Evolutionary conservation across 2,797 vertebrate genomes (phyloP).

Genomic region (Sebastes itinus): DNA sequence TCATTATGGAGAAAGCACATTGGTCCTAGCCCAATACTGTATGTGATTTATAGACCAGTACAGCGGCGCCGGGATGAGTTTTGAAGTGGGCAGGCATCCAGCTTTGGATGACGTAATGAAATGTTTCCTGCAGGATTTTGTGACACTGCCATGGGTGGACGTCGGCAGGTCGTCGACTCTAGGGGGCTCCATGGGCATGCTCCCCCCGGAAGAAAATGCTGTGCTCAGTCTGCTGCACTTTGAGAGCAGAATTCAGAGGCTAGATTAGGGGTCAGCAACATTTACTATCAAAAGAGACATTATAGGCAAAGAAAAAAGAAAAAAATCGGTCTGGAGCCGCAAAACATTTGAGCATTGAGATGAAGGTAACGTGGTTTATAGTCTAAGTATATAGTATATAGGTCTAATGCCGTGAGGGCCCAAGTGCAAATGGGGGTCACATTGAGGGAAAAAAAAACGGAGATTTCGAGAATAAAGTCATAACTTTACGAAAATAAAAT

Average conservation of each 20-base stretch:
- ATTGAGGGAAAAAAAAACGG: rapidly evolving
- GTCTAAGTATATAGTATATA: too few relatives aligned
- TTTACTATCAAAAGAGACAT: too few relatives aligned
- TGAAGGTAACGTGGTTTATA: rapidly evolving
- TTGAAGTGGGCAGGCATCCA: background rate
- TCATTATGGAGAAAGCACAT: background rate
- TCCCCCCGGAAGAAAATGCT: background rate
- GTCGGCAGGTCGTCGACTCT: background rate
- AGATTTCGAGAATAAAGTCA: too few relatives aligned
- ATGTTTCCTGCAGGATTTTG: background rate
- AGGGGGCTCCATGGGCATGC: background rate
- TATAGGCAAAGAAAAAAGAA: too few relatives aligned
- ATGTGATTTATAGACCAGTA: background rate
- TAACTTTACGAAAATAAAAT: rapidly evolving
- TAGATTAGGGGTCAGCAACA: background rate
- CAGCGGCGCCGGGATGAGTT: background rate
- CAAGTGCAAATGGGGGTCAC: too few relatives aligned
- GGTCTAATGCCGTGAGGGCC: too few relatives aligned
- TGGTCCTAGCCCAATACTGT: background rate
- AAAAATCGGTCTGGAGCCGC: too few relatives aligned
- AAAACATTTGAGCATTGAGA: too few relatives aligned
- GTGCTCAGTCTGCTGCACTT: background rate
- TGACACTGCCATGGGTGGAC: background rate
- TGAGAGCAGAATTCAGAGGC: background rate
- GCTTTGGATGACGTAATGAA: too few relatives aligned